Conservation (phyloP, 2,888 invertebrate species). For the Gymnosoma rotundatum region DNA sequence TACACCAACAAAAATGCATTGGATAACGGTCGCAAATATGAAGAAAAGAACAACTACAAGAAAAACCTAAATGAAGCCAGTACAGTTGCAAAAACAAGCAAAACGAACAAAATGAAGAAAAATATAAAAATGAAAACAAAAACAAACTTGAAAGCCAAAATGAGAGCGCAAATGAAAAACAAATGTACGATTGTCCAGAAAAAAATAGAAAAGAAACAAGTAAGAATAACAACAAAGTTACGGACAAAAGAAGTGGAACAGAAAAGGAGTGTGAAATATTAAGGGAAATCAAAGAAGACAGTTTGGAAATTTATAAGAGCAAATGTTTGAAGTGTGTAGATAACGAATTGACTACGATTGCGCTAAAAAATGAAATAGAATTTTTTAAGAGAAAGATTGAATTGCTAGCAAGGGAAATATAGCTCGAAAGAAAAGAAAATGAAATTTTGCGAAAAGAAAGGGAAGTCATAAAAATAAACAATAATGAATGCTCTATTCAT, state of each 20-base stretch:
- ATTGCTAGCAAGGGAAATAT: not conserved
- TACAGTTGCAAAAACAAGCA: not conserved
- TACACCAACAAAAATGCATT: constrained; percentile 5
- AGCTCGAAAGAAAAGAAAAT: constrained; percentile 20
- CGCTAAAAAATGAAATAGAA: not conserved
- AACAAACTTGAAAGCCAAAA: constrained; percentile 19
- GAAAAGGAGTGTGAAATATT: not conserved
- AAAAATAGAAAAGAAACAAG: not conserved
- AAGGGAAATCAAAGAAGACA: constrained; percentile 1
- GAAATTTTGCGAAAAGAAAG: constrained; percentile 27
- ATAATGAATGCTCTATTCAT: not conserved
- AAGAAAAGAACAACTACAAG: not conserved
- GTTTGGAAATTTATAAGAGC: not conserved
- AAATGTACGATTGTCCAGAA: constrained; percentile 11
- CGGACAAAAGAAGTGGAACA: too few relatives aligned
- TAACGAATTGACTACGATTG: not conserved
- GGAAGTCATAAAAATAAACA: constrained; percentile 1
- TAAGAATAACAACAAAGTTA: too few relatives aligned
- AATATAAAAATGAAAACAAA: not conserved
- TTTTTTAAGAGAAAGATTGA: not conserved
- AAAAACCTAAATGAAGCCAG: not conserved
- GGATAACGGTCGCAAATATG: constrained; percentile 9
- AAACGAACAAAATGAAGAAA: not conserved
- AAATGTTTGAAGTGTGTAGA: constrained; percentile 3
- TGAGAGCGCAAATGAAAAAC: constrained; percentile 9